Conservation (phyloP, 2,888 invertebrate genomes). For the Epirrhoe alternata region DNA sequence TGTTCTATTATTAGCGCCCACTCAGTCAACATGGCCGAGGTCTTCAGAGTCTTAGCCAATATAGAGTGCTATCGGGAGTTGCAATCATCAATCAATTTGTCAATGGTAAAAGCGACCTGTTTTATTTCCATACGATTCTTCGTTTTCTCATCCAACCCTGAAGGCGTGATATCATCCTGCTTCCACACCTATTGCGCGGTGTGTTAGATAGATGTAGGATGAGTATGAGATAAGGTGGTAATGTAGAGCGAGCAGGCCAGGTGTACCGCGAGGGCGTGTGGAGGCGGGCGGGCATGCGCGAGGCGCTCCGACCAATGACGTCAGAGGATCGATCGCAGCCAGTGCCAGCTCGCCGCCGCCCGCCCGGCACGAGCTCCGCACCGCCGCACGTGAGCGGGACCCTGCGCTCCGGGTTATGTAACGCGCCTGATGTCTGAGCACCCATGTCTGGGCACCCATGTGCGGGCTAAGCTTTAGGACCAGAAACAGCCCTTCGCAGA, state of each 20-base stretch:
- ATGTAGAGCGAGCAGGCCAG: slow-evolving; percentile 41
- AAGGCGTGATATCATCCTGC: slow-evolving; percentile 6
- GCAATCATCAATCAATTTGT: slow-evolving; percentile 72
- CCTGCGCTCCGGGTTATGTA: slow-evolving; percentile 65
- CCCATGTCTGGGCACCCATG: slow-evolving; percentile 86
- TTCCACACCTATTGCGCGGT: slow-evolving; percentile 29
- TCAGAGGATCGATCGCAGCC: slow-evolving; percentile 73
- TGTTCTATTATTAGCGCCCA: slow-evolving; percentile 6
- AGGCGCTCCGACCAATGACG: slow-evolving; percentile 66
- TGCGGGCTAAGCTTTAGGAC: slow-evolving; percentile 98
- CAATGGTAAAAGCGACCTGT: slow-evolving; percentile 60
- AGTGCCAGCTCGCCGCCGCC: slow-evolving; percentile 37
- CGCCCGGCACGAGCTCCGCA: slow-evolving; percentile 51
- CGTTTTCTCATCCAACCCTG: slow-evolving; percentile 11
- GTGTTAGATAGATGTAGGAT: slow-evolving; percentile 1
- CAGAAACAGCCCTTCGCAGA: slow-evolving; percentile 98
- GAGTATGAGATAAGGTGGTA: slow-evolving; percentile 27
- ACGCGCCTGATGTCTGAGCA: slow-evolving; percentile 68
- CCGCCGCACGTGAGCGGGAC: slow-evolving; percentile 61
- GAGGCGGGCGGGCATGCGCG: slow-evolving; percentile 51
- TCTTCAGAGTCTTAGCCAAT: slow-evolving; percentile 11
- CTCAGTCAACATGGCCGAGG: slow-evolving; percentile 12
- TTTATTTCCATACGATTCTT: slow-evolving; percentile 18
- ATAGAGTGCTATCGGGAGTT: slow-evolving; percentile 29
- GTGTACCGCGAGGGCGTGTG: slow-evolving; percentile 32